Evolutionary conservation across 2,888 invertebrate genomes (phyloP), one percentile per base, ranked within the genome.

Genomic region (Emmelina monodactyla): DNA sequence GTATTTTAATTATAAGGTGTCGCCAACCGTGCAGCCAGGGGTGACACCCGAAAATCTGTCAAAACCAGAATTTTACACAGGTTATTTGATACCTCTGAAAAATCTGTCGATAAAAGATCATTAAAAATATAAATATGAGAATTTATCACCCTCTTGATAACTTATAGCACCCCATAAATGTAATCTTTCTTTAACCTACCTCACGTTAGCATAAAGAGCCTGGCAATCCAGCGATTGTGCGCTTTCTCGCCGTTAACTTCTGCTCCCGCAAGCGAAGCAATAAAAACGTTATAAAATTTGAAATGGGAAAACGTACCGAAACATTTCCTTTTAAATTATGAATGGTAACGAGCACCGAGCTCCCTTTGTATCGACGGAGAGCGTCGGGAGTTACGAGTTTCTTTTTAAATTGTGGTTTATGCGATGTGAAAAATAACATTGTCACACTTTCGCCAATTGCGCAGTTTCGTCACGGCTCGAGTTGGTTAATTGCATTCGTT

Each of bases 261-360:
- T n/a, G n/a, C n/a, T n/a, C n/a, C n/a, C n/a, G n/a, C n/a, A n/a
- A n/a, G 44, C 52, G 50, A 46, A 51, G 63, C 65, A 69, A 72
- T 78, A 78, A 78, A 76, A 78, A 78, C 73, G 68, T 75, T 72
- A 75, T 75, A 76, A 78, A 76, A 78, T 75, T 73, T 66, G 57
- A 73, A 76, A 79, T 78, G 61, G 75, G 73, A 78, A 78, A 78
- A 79, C 76, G 78, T 78, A 75, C 71, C 57, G 56, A 51, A 72
- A 73, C 75, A 73, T 76, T 72, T 67, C 63, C 49, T 49, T 50
- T 58, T 78, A 76, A 78, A 78, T 79, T 76, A 78, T 79, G 78
- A 76, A 79, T 78, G 70, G 73, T 76, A 79, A 79, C 78, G 73
- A 78, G 72, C 59, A 55, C 38, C 42, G 46, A 47, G 40, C 40